Conservation (phyloP, 2,888 invertebrate species). For the Spodoptera littoralis region DNA sequence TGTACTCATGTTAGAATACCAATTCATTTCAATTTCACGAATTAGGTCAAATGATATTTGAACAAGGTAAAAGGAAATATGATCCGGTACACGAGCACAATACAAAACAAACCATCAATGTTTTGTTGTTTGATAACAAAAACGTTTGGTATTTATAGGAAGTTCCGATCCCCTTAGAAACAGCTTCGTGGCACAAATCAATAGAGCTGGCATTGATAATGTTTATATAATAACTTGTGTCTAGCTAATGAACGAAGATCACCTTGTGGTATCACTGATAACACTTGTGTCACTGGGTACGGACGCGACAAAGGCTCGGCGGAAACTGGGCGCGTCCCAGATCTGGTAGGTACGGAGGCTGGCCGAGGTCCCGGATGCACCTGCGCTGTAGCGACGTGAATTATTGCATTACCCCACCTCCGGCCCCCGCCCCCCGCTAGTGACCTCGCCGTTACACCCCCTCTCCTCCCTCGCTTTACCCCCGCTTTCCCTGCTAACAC, state of each 20-base stretch:
- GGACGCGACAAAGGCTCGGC: constrained; percentile 11
- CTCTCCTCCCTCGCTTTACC: constrained; percentile 36
- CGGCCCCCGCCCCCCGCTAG: constrained; percentile 38
- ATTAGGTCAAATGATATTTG: constrained; percentile 34
- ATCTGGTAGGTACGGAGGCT: constrained; percentile 29
- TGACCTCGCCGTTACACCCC: constrained; percentile 33
- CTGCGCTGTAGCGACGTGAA: constrained; percentile 77
- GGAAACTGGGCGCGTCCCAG: constrained; percentile 53
- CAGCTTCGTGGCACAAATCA: constrained; percentile 13
- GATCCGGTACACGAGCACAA: constrained; percentile 12
- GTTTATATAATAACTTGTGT: constrained; percentile 38
- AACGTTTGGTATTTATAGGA: constrained; percentile 5
- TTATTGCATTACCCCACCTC: constrained; percentile 66
- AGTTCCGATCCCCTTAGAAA: constrained; percentile 14
- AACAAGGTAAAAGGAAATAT: constrained; percentile 23
- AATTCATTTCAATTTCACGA: constrained; percentile 15
- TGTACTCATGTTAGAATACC: constrained; percentile 6
- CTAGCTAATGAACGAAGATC: constrained; percentile 42
- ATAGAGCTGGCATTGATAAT: constrained; percentile 24
- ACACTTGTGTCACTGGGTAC: constrained; percentile 39
- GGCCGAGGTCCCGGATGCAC: constrained; percentile 72
- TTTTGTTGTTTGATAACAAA: constrained; percentile 11
- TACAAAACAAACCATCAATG: constrained; percentile 15
- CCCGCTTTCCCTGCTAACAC: constrained; percentile 49
- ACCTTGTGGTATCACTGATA: constrained; percentile 53